Percentiles rank a stretch among this genome's conserved stretches.
Evolutionary conservation across 37 sponge, comb jelly and placozoan genomes (phyloP).

Genomic region (Bolinopsis microptera): DNA sequence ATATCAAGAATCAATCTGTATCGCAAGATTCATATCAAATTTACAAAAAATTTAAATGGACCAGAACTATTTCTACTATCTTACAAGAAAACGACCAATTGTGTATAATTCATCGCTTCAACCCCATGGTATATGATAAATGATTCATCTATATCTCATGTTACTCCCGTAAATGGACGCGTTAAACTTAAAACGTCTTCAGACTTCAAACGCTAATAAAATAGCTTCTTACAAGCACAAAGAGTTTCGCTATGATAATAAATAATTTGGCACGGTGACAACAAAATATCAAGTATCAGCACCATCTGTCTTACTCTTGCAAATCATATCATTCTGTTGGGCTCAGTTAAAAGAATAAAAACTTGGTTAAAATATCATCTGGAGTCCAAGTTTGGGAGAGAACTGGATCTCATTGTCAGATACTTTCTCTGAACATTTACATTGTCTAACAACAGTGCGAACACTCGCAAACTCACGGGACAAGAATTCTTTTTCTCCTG

Average conservation of each 20-base stretch:
- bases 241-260: not conserved
- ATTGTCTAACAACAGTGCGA: slow-evolving; percentile 16
- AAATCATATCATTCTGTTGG: too few relatives aligned
- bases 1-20: not conserved
- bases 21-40: not conserved
- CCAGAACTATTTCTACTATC: too few relatives aligned
- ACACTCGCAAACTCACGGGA: slow-evolving; percentile 37
- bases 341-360: not conserved
- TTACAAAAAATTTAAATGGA: not conserved
- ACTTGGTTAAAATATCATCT: not conserved
- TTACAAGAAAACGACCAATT: too few relatives aligned
- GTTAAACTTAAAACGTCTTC: too few relatives aligned
- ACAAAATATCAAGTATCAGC: not conserved
- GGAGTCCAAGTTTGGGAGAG: not conserved
- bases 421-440: slow-evolving; percentile 42
- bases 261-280: not conserved
- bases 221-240: not conserved
- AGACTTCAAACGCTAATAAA: too few relatives aligned
- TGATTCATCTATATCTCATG: too few relatives aligned
- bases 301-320: not conserved
- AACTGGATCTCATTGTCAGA: not conserved
- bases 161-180: too few relatives aligned
- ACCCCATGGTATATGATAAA: too few relatives aligned
- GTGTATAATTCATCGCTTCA: too few relatives aligned
- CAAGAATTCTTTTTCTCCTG: not conserved